Base-by-base conservation (phyloP, 2,797 vertebrate genomes). In the Sebastes jordani region DNA sequence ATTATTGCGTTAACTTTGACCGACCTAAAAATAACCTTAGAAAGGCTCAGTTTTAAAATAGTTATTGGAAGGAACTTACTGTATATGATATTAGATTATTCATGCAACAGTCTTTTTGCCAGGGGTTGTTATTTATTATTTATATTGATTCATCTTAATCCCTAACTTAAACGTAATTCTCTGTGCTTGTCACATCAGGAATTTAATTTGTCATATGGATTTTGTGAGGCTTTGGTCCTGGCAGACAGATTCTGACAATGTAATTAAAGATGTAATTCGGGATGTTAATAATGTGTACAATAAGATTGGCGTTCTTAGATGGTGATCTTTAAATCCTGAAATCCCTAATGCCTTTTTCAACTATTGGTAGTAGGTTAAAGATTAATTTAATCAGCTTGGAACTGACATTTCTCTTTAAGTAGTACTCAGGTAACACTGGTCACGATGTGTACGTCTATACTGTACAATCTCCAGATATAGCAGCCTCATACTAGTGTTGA, bases 401-500 rank as follows among this genome's bases (percentile, higher is more conserved):
- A 6, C 6, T 36, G 46, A 65, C 20, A 55, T 49, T 67, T 74
- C 9, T 80, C 4, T 68, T 62, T 18, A 8, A 32, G 38, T 23
- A 18, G 8, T 6, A 13, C 32, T 18, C 4, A 22, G 29, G 8
- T 65, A 54, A 56, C 54, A 34, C n/a, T 30, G 23, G 3, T 29
- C 58, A 29, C 3, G 1, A 16, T 60, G 25, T 46, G 2, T 34
- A 18, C 58, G 5, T 64, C 38, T 16, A 49, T 7, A 42, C 38
- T 42, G 38, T 42, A 22, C 32, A 34, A 64, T 65, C 63, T 62
- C 22, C n/a, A 55, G 32, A n/a, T n/a, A 30, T 29, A 22, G 38
- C 34, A 5, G 36, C 71, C 54, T 81, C 52, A 64, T 14, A 66
- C 38, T 8, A 16, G 13, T 75, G 59, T 66, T 75, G 67, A 74